Evolutionary conservation across 2,797 vertebrate genomes (phyloP), one percentile per base, ranked within the genome.

Genomic region (Podargus strigoides): DNA sequence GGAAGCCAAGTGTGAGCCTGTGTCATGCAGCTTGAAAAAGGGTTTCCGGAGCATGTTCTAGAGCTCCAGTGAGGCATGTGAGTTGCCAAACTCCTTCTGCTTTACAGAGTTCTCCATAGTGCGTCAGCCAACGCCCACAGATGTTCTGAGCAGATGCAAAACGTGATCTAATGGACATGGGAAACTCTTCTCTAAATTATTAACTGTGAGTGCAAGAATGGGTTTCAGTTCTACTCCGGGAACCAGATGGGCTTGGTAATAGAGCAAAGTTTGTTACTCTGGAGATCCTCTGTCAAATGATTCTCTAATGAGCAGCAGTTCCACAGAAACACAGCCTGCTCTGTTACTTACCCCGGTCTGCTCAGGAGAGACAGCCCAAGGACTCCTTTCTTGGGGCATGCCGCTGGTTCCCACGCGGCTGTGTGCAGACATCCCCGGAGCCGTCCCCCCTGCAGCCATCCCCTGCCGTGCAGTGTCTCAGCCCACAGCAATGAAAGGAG

Each of bases 231-330:
- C 49, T 39, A 26, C 64, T 26, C 37, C 30, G 52, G 34, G 50
- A 53, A 10, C 0, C 4, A 34, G 62, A 0, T 3, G 21, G 37
- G 17, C 32, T 60, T 41, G 67, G 41, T 73, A 1, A 6, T 2
- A 2, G 55, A 6, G 26, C 60, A 6, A 4, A 8, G 23, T 21
- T n/a, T 49, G 56, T 60, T 66, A 1, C 67, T 14, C 62, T 1
- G 44, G 41, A 5, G 10, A 41, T 12, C 30, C 56, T 59, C 18
- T 55, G 66, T 12, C 11, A 41, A 47, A 30, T 6, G 6, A 46
- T 49, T 55, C 63, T 26, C 46, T 58, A 12, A n/a, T n/a, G n/a
- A n/a, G n/a, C n/a, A n/a, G 59, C 13, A 47, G 76, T 30, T 64
- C 34, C n/a, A 14, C n/a, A 4, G 62, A 36, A 30, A 19, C 14